These are phyloP conservation scores for Nineta flava DNA, from an alignment of 2,888 invertebrate species.

Conservation along the genomic window DNA sequence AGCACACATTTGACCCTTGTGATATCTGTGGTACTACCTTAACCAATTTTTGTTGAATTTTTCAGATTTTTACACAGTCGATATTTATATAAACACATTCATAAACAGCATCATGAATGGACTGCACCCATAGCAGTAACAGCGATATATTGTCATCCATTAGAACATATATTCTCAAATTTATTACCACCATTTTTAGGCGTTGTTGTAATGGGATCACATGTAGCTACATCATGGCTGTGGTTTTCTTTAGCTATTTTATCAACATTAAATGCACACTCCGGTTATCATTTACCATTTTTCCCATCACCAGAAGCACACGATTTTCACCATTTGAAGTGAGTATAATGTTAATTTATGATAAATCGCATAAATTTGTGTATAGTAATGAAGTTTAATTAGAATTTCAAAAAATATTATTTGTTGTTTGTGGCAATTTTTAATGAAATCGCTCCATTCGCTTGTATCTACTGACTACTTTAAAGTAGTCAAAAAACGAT, in stretches of 20 bases:
- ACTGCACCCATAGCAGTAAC: constrained; percentile 74
- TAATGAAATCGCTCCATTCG: no score
- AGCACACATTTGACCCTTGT: no score
- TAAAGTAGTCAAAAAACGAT: no score
- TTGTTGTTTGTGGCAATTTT: background rate
- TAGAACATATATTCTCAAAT: constrained; percentile 63
- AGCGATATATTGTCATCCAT: constrained; percentile 64
- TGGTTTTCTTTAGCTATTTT: constrained; percentile 67
- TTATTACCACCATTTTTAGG: constrained; percentile 60
- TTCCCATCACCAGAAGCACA: constrained; percentile 75
- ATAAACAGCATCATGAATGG: constrained; percentile 81
- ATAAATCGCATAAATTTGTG: background rate
- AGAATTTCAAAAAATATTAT: no score
- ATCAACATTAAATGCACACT: constrained; percentile 66
- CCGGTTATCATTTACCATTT: constrained; percentile 74
- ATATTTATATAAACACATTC: constrained; percentile 60
- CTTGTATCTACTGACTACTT: no score
- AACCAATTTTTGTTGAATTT: constrained; percentile 11
- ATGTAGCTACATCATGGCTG: constrained; percentile 59
- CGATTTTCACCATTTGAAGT: constrained; percentile 78
- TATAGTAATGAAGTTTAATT: no score
- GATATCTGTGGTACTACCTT: no score
- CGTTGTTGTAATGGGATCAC: constrained; percentile 55
- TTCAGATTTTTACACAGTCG: constrained; percentile 55
- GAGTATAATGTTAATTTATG: constrained; percentile 8